These are phyloP conservation scores for Drosophila parvula DNA, from an alignment of 1,140 invertebrate genomes.

Conservation along the genomic window DNA sequence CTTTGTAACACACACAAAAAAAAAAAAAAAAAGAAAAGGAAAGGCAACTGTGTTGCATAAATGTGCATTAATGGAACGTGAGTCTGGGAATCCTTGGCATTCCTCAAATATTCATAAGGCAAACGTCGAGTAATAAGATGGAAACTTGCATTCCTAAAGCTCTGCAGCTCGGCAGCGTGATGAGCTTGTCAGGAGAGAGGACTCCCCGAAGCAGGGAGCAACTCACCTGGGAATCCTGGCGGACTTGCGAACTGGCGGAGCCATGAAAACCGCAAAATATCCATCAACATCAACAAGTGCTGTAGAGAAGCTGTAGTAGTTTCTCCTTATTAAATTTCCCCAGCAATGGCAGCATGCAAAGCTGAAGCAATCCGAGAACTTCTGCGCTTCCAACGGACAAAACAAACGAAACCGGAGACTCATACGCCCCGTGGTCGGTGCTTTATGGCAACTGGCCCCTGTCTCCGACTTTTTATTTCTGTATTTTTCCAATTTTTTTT, in stretches of 20 bases:
- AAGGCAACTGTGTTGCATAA: conserved; percentile 27
- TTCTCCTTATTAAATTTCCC: conserved; percentile 68
- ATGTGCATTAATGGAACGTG: conserved; percentile 34
- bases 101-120: conserved; percentile 37
- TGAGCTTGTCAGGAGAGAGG: conserved; percentile 38
- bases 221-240: conserved; percentile 15
- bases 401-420: conserved; percentile 35
- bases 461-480: conserved; percentile 7
- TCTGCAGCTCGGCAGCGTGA: conserved; percentile 11
- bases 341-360: conserved; percentile 37
- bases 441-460: conserved; percentile 11
- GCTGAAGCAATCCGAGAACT: conserved; percentile 12
- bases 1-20: conserved; percentile 22
- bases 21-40: neutral
- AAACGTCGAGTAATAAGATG: conserved; percentile 41
- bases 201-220: neutral
- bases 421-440: conserved; percentile 43
- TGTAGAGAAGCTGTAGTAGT: conserved; percentile 40
- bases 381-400: conserved; percentile 12
- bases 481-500: neutral
- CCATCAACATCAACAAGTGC: conserved; percentile 68
- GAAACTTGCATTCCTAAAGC: conserved; percentile 15
- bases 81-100: conserved; percentile 22
- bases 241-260: neutral
- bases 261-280: conserved; percentile 54